phyloP scores from a whole-genome alignment of 2,888 invertebrate species.

The Cyclophora albipunctata region DNA sequence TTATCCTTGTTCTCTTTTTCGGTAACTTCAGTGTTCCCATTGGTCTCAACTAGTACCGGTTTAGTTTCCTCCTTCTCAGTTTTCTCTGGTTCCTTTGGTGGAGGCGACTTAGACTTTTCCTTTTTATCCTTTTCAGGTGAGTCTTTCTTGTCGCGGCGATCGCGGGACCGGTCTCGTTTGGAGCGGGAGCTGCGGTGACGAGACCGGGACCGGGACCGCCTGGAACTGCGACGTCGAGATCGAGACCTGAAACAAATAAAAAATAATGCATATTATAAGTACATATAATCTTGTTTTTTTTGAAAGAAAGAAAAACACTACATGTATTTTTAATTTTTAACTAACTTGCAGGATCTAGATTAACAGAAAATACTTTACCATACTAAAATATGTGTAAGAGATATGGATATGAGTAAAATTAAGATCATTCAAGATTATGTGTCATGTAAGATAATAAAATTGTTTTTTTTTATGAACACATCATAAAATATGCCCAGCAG shows the following conservation, averaged over 20 bases:
- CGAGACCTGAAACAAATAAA: slow-evolving; percentile 49
- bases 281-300: no score
- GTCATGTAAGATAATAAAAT: no score
- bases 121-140: slow-evolving; percentile 41
- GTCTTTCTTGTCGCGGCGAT: slow-evolving; percentile 46
- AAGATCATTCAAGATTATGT: no score
- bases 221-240: slow-evolving; percentile 75
- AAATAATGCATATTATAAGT: background rate
- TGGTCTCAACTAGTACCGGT: slow-evolving; percentile 43
- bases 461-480: no score
- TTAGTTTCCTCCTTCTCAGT: slow-evolving; percentile 54
- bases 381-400: no score
- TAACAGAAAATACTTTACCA: no score
- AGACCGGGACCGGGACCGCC: slow-evolving; percentile 67
- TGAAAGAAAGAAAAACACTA: no score
- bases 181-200: slow-evolving; percentile 74
- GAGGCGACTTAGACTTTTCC: slow-evolving; percentile 39
- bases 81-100: slow-evolving; percentile 25
- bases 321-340: no score
- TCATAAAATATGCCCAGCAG: no score
- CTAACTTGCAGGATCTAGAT: no score
- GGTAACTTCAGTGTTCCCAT: slow-evolving; percentile 40
- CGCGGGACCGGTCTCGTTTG: slow-evolving; percentile 63
- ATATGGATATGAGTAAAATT: no score
- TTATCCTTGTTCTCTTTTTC: slow-evolving; percentile 3